Evolutionary conservation across 92 coral and sea anemone genomes (phyloP).

Genomic region (Isaurus tuberculatus): DNA sequence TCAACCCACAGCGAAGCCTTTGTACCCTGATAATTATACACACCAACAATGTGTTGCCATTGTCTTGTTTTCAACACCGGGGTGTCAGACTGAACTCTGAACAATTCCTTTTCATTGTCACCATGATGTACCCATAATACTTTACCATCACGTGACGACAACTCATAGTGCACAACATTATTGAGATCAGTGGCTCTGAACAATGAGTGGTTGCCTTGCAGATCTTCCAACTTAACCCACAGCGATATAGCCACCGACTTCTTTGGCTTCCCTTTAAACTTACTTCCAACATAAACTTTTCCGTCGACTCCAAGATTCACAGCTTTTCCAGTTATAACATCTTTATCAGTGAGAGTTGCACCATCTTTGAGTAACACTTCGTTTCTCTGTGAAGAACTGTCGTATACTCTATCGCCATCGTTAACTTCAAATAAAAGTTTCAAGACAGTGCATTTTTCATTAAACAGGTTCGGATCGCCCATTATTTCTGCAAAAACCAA

Average conservation of each 20-base stretch:
- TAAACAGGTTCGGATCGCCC: conserved; percentile 79
- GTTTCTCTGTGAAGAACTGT: conserved; percentile 76
- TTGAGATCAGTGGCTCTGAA: conserved; percentile 69
- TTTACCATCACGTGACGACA: conserved; percentile 72
- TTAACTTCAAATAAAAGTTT: conserved; percentile 77
- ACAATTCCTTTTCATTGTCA: conserved; percentile 75
- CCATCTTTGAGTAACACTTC: conserved; percentile 72
- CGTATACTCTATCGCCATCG: conserved; percentile 63
- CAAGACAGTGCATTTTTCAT: conserved; percentile 73
- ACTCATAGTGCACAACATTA: conserved; percentile 65
- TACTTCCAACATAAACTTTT: conserved; percentile 54
- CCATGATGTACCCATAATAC: conserved; percentile 78
- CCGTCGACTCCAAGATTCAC: conserved; percentile 76
- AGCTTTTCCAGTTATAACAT: conserved; percentile 65
- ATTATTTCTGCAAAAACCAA: conserved; percentile 16
- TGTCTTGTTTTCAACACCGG: conserved; percentile 66
- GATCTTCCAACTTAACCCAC: conserved; percentile 72
- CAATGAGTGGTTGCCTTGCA: conserved; percentile 68
- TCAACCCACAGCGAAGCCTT: conserved; percentile 86
- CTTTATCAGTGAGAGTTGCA: conserved; percentile 67
- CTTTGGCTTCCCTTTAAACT: conserved; percentile 83
- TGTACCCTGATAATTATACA: conserved; percentile 51
- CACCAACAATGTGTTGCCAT: conserved; percentile 85
- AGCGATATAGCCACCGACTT: conserved; percentile 83
- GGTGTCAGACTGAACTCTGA: conserved; percentile 72